Percentiles rank a stretch among this genome's conserved stretches.
Conservation (phyloP, 2,797 vertebrate genomes). For the Staurois parvus region DNA sequence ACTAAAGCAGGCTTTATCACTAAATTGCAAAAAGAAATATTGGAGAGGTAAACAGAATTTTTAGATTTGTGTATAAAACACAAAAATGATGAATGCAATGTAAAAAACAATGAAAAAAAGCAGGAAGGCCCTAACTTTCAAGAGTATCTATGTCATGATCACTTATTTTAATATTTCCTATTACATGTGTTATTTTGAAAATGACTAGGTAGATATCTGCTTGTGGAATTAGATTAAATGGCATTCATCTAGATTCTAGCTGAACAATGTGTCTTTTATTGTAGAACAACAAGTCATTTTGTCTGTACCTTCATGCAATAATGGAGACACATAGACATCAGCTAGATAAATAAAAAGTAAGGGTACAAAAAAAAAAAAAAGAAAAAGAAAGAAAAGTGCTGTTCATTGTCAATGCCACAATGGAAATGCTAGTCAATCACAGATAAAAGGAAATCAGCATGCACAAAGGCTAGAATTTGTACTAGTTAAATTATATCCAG, state of each 20-base stretch:
- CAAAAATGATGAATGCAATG: too few relatives aligned
- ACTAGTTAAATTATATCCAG: conserved; percentile 42
- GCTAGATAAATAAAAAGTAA: background rate
- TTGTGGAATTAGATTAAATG: background rate
- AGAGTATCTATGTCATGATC: background rate
- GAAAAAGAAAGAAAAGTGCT: background rate
- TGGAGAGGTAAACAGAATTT: too few relatives aligned
- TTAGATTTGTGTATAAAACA: too few relatives aligned
- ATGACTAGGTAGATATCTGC: background rate
- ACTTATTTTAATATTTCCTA: background rate
- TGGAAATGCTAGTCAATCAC: background rate
- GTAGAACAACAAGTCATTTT: background rate
- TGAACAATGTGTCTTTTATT: background rate
- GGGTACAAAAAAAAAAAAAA: background rate
- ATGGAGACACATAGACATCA: background rate
- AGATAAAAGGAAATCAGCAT: conserved; percentile 15
- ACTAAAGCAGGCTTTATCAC: too few relatives aligned
- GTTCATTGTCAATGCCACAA: conserved; percentile 11
- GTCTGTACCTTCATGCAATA: background rate
- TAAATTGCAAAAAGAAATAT: too few relatives aligned
- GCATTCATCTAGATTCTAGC: background rate
- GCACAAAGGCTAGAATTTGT: conserved; percentile 17
- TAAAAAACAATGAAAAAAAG: too few relatives aligned
- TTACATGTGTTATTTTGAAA: background rate
- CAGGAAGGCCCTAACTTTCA: too few relatives aligned